phyloP scores from a whole-genome alignment of 2,888 invertebrate genomes.

The Rhopalosiphum nymphaeae region DNA sequence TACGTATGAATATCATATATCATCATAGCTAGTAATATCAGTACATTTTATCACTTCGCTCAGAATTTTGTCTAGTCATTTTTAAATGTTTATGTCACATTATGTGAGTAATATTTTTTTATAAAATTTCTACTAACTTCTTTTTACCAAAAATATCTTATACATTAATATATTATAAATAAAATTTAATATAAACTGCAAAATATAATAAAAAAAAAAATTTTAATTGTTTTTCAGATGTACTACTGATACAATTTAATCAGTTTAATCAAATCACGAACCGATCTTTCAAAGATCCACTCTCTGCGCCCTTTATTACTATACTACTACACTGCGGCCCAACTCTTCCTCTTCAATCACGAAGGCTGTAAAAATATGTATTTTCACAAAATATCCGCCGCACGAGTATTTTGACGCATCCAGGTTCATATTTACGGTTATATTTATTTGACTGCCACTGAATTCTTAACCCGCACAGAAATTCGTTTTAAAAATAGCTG shows the following conservation, averaged over 20 bases:
- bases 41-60: neutral
- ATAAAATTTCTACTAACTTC: neutral
- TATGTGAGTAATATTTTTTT: neutral
- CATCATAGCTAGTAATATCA: neutral
- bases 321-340: neutral
- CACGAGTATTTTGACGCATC: conserved; percentile 9
- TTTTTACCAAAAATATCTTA: neutral
- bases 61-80: neutral
- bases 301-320: neutral
- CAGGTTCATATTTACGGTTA: conserved; percentile 26
- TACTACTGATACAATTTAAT: neutral
- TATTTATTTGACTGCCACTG: conserved; percentile 17
- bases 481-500: conserved; percentile 14
- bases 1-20: neutral
- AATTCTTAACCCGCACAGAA: neutral
- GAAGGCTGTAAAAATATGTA: neutral
- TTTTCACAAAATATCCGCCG: conserved; percentile 14
- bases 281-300: neutral
- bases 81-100: neutral
- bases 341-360: neutral
- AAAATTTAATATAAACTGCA: neutral
- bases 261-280: neutral
- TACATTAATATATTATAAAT: neutral
- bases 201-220: neutral
- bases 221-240: neutral